Evolutionary conservation across 2,113 vertebrate species (phyloP).

Genomic region (Plestiodon gilberti): DNA sequence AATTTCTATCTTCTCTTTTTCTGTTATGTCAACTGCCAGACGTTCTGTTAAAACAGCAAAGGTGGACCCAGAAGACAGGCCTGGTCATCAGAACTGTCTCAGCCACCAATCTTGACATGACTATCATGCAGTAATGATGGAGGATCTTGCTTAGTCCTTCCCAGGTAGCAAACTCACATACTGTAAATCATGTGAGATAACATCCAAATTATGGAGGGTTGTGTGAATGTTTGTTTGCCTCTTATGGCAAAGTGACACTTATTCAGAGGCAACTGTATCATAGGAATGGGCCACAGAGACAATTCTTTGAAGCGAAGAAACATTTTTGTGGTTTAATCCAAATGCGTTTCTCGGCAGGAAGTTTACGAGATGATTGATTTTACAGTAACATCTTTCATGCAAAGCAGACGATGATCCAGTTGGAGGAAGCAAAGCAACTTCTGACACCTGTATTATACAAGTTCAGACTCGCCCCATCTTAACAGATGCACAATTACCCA

Average conservation of each 20-base stretch:
- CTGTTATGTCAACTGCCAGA: slow-evolving; percentile 25
- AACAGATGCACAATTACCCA: background rate
- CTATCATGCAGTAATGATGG: background rate
- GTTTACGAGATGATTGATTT: background rate
- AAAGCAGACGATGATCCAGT: background rate
- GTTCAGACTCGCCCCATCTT: background rate
- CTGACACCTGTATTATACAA: background rate
- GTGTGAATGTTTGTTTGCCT: too few species aligned
- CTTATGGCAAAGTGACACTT: too few species aligned
- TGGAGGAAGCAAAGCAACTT: background rate
- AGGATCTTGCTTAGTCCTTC: background rate
- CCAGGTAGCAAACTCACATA: too few species aligned
- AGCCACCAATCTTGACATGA: background rate
- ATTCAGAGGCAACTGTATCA: too few species aligned
- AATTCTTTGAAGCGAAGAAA: too few species aligned
- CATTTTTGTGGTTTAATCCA: background rate
- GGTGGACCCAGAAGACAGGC: slow-evolving; percentile 52
- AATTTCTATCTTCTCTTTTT: slow-evolving; percentile 36
- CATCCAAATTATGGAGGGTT: too few species aligned
- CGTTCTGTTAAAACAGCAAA: slow-evolving; percentile 58
- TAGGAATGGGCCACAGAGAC: too few species aligned
- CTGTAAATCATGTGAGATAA: too few species aligned
- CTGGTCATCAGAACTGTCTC: background rate
- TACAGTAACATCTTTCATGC: background rate
- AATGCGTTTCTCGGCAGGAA: background rate